Evolutionary conservation across 2,113 vertebrate genomes (phyloP).

Genomic region (Mirounga angustirostris): DNA sequence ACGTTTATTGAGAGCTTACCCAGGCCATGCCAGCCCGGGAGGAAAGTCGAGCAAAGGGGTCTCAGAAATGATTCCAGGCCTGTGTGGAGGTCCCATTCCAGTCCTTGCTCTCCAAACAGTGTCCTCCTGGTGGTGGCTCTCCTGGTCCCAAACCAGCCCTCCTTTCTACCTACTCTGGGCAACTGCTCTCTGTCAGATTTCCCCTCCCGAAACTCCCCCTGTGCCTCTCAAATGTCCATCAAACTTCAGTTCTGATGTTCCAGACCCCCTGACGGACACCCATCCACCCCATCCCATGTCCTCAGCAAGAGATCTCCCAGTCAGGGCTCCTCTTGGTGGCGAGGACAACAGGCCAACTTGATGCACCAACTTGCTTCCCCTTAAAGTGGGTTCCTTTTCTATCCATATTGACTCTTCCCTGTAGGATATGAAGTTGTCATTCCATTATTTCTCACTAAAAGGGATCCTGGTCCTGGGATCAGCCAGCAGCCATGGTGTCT

Average conservation of each 20-base stretch:
- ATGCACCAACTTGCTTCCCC: background rate
- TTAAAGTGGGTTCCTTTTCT: background rate
- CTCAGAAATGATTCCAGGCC: background rate
- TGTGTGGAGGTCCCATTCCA: background rate
- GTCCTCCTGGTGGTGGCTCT: no score
- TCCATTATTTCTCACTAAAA: background rate
- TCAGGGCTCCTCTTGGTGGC: background rate
- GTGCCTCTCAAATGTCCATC: background rate
- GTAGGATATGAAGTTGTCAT: background rate
- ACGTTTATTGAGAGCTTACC: background rate
- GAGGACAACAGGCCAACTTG: background rate
- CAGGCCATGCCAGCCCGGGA: fast-evolving
- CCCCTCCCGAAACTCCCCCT: background rate
- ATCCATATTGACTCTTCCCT: background rate
- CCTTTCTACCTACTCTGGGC: background rate
- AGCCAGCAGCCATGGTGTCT: background rate
- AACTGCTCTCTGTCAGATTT: background rate
- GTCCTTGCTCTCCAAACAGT: background rate
- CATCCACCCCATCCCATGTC: background rate
- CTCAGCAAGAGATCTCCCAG: background rate
- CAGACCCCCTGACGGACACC: background rate
- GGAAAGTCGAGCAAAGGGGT: background rate
- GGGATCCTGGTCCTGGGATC: background rate
- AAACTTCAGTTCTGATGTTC: background rate
- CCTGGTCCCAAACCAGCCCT: background rate